Evolutionary conservation across 2,113 vertebrate genomes (phyloP).

Genomic region (Forbesichthys agassizii): DNA sequence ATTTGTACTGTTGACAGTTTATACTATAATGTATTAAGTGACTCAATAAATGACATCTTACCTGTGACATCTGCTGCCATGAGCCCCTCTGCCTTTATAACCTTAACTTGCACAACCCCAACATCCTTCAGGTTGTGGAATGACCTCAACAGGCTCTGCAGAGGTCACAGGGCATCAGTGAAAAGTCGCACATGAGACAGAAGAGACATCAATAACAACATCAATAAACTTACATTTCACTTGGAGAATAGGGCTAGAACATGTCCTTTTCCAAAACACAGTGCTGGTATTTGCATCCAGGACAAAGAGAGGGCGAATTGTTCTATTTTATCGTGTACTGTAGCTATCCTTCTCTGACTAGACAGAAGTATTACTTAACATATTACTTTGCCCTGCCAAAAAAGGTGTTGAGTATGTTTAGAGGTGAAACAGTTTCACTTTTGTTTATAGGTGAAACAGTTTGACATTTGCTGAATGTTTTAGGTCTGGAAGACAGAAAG

Average conservation of each 20-base stretch:
- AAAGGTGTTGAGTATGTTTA: not conserved
- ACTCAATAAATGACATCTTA: conserved; percentile 56
- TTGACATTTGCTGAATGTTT: not conserved
- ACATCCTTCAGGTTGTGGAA: conserved; percentile 94
- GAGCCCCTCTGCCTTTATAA: conserved; percentile 95
- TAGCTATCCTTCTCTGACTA: not conserved
- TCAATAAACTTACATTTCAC: conserved; percentile 74
- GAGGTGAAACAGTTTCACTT: not conserved
- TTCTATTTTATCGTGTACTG: conserved; percentile 35
- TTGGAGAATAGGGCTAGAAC: conserved; percentile 63
- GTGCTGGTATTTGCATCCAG: conserved; percentile 64
- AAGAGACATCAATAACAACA: conserved; percentile 53
- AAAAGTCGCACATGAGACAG: conserved; percentile 53
- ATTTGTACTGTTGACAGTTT: not conserved
- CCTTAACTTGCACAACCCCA: conserved; percentile 96
- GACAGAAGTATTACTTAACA: conserved; percentile 33
- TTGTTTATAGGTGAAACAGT: not conserved
- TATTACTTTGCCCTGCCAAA: conserved; percentile 21
- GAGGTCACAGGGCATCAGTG: conserved; percentile 71
- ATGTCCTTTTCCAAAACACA: conserved; percentile 67
- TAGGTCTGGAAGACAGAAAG: not conserved
- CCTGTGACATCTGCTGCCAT: conserved; percentile 99
- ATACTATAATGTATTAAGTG: not conserved
- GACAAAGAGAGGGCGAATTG: conserved; percentile 48
- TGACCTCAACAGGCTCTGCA: conserved; percentile 85